Conservation (phyloP, 2,797 vertebrate species). For the Acropternis orthonyx region DNA sequence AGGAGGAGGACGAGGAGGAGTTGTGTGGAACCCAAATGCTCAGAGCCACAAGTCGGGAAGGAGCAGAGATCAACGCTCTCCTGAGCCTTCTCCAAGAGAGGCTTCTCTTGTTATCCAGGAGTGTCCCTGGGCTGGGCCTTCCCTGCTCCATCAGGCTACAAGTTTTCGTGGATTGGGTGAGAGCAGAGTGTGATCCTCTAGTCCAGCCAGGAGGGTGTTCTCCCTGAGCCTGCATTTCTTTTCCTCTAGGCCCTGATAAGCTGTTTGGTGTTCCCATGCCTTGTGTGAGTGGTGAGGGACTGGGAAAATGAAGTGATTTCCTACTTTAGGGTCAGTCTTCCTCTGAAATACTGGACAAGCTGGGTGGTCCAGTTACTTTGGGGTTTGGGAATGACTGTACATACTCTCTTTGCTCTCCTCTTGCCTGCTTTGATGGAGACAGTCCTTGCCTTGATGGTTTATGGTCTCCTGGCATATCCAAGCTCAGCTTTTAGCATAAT, state of each 20-base stretch:
- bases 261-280: not conserved
- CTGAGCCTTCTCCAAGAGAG: not conserved
- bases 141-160: not conserved
- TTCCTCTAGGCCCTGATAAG: not conserved
- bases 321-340: not conserved
- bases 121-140: not conserved
- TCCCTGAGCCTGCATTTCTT: not conserved
- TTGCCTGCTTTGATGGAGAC: not conserved
- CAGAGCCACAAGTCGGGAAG: not conserved
- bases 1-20: not conserved
- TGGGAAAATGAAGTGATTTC: not conserved
- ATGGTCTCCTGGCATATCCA: not conserved
- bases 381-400: not conserved
- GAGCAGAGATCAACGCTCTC: too few species aligned
- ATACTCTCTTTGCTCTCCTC: not conserved
- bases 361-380: not conserved
- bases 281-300: not conserved
- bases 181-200: not conserved
- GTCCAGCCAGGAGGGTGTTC: not conserved
- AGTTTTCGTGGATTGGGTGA: fast-evolving
- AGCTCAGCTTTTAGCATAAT: not conserved
- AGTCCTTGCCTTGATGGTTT: not conserved
- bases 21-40: not conserved
- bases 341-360: not conserved
- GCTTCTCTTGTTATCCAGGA: fast-evolving